Evolutionary conservation across 64 coral and sea anemone species (phyloP).

Genomic region (Cladopsammia gracilis): DNA sequence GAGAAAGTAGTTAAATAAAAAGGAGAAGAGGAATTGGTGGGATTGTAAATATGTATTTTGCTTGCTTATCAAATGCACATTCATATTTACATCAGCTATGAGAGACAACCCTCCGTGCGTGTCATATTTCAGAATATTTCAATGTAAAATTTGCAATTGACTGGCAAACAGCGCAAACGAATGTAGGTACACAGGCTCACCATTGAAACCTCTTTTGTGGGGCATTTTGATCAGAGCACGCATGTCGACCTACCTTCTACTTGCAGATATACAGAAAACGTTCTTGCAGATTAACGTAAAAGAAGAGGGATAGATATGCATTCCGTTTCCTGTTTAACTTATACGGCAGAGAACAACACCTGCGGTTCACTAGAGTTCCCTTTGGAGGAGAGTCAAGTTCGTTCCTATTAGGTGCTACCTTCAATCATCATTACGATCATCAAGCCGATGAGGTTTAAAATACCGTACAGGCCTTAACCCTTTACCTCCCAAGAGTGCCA

Average conservation of each 20-base stretch:
- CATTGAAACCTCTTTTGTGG: background rate
- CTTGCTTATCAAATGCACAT: no score
- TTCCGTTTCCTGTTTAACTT: background rate
- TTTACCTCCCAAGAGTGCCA: no score
- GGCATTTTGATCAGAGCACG: background rate
- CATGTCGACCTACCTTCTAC: background rate
- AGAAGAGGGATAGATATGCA: background rate
- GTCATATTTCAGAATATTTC: no score
- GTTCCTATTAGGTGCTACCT: conserved; percentile 29
- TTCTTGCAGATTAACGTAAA: background rate
- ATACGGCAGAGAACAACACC: background rate
- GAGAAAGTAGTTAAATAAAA: no score
- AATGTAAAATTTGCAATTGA: no score
- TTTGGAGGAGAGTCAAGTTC: conserved; percentile 18
- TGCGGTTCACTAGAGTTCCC: conserved; percentile 13
- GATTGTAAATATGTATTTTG: no score
- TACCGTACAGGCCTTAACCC: conserved; percentile 4
- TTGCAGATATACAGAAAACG: background rate
- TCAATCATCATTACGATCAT: conserved; percentile 24
- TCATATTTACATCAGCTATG: no score
- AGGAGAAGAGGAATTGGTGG: no score
- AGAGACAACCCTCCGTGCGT: no score
- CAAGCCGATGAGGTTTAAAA: background rate
- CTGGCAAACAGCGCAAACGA: no score
- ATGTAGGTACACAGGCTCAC: no score